phyloP scores from a whole-genome alignment of 2,888 invertebrate genomes.

The Spisula solida region DNA sequence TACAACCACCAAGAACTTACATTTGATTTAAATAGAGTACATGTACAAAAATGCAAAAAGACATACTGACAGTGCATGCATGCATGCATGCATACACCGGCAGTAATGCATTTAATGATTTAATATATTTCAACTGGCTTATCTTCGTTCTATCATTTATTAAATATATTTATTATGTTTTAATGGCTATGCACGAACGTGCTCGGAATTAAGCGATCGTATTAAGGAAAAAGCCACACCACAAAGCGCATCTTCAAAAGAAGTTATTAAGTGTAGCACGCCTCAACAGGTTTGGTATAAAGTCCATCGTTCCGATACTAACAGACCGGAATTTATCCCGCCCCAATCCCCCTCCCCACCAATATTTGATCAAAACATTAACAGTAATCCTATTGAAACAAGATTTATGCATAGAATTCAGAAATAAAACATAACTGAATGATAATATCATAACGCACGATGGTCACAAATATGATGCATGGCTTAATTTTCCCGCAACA shows the following conservation, averaged over 20 bases:
- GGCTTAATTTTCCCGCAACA: too few species aligned
- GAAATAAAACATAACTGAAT: not conserved
- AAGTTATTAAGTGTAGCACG: not conserved
- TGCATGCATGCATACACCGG: not conserved
- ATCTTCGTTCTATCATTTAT: conserved; percentile 6
- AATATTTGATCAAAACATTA: not conserved
- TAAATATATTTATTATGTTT: not conserved
- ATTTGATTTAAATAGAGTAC: too few species aligned
- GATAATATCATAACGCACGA: too few species aligned
- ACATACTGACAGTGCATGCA: too few species aligned
- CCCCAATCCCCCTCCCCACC: not conserved
- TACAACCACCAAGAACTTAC: too few species aligned
- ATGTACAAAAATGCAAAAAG: too few species aligned
- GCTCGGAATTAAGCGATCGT: not conserved
- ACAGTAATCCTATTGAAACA: not conserved
- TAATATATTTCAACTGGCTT: not conserved
- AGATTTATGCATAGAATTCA: not conserved
- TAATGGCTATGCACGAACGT: not conserved
- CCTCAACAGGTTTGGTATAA: not conserved
- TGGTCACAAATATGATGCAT: too few species aligned
- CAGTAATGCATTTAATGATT: not conserved
- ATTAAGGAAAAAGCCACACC: not conserved
- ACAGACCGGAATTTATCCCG: conserved; percentile 9
- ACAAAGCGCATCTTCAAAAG: not conserved
- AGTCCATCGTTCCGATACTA: not conserved